A percentile compares a stretch with the other conserved stretches of the same genome.
phyloP scores from a whole-genome alignment of 1,140 invertebrate genomes.

The Gerris buenoi region DNA sequence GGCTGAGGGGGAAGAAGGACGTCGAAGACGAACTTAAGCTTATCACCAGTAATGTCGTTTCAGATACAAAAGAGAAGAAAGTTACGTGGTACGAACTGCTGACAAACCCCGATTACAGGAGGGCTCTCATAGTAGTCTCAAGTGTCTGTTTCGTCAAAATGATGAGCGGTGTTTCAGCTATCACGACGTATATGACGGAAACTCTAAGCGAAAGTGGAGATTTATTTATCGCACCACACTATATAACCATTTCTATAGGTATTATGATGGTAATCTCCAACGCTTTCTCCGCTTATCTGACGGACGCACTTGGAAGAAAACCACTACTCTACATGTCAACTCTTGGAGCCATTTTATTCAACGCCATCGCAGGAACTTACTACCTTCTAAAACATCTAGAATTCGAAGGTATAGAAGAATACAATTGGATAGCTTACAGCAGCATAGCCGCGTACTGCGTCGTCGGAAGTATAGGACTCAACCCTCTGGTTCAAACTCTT shows the following conservation, averaged over 20 bases:
- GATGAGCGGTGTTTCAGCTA: constrained; percentile 16
- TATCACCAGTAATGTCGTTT: constrained; percentile 10
- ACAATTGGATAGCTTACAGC: constrained; percentile 26
- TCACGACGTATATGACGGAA: constrained; percentile 26
- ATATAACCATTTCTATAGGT: constrained; percentile 27
- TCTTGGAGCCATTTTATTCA: constrained; percentile 8
- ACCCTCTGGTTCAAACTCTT: constrained; percentile 31
- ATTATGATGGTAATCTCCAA: constrained; percentile 24
- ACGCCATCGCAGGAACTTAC: constrained; percentile 12
- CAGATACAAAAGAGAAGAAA: constrained; percentile 12
- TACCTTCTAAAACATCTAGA: constrained; percentile 17
- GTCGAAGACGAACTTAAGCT: constrained; percentile 17
- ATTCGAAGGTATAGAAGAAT: constrained; percentile 6
- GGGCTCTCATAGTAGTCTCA: constrained; percentile 15
- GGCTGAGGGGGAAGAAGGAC: constrained; percentile 16
- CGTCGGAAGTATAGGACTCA: constrained; percentile 30
- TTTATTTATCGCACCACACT: constrained; percentile 17
- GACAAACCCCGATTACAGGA: constrained; percentile 6
- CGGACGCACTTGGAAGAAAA: constrained; percentile 28
- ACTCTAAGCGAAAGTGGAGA: constrained; percentile 32
- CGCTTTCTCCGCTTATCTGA: constrained; percentile 25
- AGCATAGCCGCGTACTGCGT: constrained; percentile 30
- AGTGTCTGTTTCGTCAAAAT: constrained; percentile 14
- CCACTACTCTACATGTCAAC: constrained; percentile 31
- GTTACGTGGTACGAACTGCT: constrained; percentile 16